Base-by-base conservation (phyloP, 2,888 invertebrate genomes). In the Eristalis pertinax region DNA sequence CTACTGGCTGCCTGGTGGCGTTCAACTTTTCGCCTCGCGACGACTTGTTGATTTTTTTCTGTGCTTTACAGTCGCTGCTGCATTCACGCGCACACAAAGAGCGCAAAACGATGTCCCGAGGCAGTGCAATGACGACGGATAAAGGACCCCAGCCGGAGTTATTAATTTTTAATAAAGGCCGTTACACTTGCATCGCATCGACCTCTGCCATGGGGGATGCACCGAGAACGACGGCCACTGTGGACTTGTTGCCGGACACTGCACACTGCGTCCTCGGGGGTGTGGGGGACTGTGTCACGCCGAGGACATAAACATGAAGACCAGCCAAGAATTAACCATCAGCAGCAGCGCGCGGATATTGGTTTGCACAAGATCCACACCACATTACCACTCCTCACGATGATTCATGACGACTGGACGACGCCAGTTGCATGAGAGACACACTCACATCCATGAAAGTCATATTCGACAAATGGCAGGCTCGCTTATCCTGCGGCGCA, bases 101-200 rank as follows among this genome's bases (percentile, higher is more conserved):
- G 50, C 81, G 69, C 65, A 75, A 79, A 86, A 75, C 62, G 73
- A 78, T 78, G 60, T 62, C 83, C 86, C 70, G 5, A 10, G 41
- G 86, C 69, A 38, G 11, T 77, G 65, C 67, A 76, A 65, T 60
- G 65, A 43, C 60, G 4, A 56, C 22, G 75, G 43, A 64, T 43
- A 70, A 82, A 43, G 60, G 77, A 86, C 32, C 50, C 8, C 50
- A 50, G 50, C n/a, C 67, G 26, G 78, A 75, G 69, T 78, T 86
- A 86, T 86, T 83, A 74, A 86, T 86, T 86, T 75, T 83, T 83
- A 78, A 86, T 86, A 86, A 86, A 83, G 86, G 86, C 69, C 86
- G 74, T 83, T 86, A 86, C 86, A 75, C 83, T 83, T 83, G 78
- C 78, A 83, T 86, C 24, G 78, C 82, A 86, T 63, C 78, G 86